Base-by-base conservation (phyloP, 92 coral and sea anemone species). In the Micromussa lordhowensis region DNA sequence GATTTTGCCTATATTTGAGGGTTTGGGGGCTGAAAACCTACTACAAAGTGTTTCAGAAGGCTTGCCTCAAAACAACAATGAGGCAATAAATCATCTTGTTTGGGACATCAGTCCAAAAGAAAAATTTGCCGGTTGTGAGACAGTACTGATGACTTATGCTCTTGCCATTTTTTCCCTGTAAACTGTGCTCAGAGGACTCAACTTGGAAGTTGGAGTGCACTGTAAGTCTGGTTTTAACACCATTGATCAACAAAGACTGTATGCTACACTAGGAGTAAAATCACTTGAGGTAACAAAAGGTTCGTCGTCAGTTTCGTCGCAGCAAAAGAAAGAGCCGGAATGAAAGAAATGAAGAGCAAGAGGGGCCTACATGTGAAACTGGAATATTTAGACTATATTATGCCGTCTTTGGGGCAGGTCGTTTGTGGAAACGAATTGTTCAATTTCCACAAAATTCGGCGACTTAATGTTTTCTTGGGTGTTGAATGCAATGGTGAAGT, bases 1-100 rank as follows among this genome's bases (percentile, higher is more conserved):
- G 48, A 40, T 40, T 9, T 40, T 40, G 48, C 48, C 48, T 40
- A 40, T 9, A 40, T 40, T 40, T 40, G 6, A 40, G 48, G 48
- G 48, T 40, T 40, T 40, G 48, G 3, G 48, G 48, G 48, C 48
- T 40, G 48, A 40, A 40, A 40, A 40, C 48, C 48, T 40, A 40
- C 48, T 40, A 3, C 48, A 40, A 40, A 40, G 48, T 40, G 48
- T 40, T 40, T 40, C 6, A 40, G 48, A 40, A 40, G 48, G 8
- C 48, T 40, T 40, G 48, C 6, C 48, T 63, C 89, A 92, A 61
- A 92, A 92, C 75, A 73, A 74, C 36, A 40, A 40, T 40, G 92
- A 89, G 82, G 68, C 90, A 85, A 73, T 92, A 13, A 92, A 92
- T 75, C 91, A 81, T 71, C 75, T 92, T 61, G 92, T 88, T 58